Evolutionary conservation across 1,140 invertebrate species (phyloP).

Genomic region (Drosophila nikananu): DNA sequence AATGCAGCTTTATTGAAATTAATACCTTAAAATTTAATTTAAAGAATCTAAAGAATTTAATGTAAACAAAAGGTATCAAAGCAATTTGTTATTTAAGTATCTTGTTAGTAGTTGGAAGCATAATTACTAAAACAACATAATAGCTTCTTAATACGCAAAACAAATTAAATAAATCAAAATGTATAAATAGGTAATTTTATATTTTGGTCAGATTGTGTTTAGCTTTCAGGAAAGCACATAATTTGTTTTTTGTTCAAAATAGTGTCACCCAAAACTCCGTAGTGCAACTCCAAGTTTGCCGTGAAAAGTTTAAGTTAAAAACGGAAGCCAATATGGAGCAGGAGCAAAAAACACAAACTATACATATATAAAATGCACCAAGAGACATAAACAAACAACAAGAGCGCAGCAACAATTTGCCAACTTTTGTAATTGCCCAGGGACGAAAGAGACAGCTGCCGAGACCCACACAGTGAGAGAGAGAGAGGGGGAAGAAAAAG

Average conservation of each 20-base stretch:
- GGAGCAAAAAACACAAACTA: constrained; percentile 19
- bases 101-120: no score
- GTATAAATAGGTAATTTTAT: neutral
- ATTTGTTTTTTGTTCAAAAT: neutral
- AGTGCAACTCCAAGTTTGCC: neutral
- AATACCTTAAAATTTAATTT: neutral
- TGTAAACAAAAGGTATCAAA: neutral
- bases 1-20: neutral
- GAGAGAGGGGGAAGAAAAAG: neutral
- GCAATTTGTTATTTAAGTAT: no score
- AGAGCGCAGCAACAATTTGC: constrained; percentile 38
- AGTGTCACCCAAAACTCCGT: neutral
- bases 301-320: constrained; percentile 24
- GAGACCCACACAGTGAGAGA: neutral
- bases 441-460: constrained; percentile 3
- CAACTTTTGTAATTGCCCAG: constrained; percentile 66
- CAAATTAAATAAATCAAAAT: neutral
- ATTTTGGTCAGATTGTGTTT: neutral
- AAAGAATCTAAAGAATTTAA: neutral
- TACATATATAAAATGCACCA: constrained; percentile 39
- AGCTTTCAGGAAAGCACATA: neutral
- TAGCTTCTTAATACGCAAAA: neutral
- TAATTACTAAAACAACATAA: no score
- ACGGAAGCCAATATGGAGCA: constrained; percentile 22
- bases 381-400: constrained; percentile 52